Conservation (phyloP, 1,140 invertebrate genomes). For the Tachypleus tridentatus region DNA sequence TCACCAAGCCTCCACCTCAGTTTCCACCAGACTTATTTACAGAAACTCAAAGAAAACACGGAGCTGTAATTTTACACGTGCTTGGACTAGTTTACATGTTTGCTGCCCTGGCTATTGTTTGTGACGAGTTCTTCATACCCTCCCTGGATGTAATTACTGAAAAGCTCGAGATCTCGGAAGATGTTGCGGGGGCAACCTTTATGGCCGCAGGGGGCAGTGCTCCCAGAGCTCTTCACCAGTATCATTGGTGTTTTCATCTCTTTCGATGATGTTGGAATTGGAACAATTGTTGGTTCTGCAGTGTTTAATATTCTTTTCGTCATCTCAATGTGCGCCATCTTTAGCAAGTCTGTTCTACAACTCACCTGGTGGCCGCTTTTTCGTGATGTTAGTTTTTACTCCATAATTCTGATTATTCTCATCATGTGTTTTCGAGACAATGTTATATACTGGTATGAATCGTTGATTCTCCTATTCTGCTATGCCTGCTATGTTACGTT, state of each 20-base stretch:
- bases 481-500: constrained; percentile 78
- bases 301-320: constrained; percentile 92
- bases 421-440: constrained; percentile 88
- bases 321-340: constrained; percentile 85
- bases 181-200: constrained; percentile 83
- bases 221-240: constrained; percentile 80
- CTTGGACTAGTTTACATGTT: constrained; percentile 89
- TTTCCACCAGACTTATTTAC: constrained; percentile 85
- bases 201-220: constrained; percentile 88
- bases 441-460: constrained; percentile 82
- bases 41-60: constrained; percentile 59
- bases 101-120: constrained; percentile 78
- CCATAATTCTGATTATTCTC: constrained; percentile 72
- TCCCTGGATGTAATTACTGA: constrained; percentile 88
- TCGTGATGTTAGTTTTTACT: constrained; percentile 91
- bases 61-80: constrained; percentile 73
- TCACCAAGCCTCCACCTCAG: constrained; percentile 12
- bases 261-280: constrained; percentile 59
- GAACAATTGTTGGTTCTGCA: constrained; percentile 81
- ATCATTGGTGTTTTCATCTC: constrained; percentile 89
- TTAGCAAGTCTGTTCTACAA: constrained; percentile 68
- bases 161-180: constrained; percentile 74
- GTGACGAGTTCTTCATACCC: constrained; percentile 89
- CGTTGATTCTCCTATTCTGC: constrained; percentile 66
- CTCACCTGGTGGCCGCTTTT: constrained; percentile 92